Evolutionary conservation across 2,113 vertebrate genomes (phyloP).

Genomic region (Pontoporia blainvillei): DNA sequence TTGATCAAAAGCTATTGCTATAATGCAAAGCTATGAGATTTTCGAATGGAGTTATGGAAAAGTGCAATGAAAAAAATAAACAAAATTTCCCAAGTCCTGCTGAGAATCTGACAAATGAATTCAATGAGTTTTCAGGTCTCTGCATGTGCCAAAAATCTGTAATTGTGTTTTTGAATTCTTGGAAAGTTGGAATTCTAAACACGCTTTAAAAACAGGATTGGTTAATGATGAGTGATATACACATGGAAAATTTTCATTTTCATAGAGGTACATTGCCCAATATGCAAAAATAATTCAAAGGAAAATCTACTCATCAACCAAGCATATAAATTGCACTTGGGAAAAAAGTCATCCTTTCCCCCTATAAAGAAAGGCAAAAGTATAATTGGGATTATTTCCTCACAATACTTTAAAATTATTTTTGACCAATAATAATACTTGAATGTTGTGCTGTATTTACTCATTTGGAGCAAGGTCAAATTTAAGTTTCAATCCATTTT

Average conservation of each 20-base stretch:
- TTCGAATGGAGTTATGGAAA: not conserved
- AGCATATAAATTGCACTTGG: not conserved
- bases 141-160: not conserved
- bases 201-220: not conserved
- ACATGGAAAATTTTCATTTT: not conserved
- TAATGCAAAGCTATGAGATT: not conserved
- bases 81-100: not conserved
- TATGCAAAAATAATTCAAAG: not conserved
- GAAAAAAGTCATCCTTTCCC: not conserved
- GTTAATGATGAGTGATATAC: not conserved
- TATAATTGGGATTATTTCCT: not conserved
- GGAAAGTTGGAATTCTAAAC: not conserved
- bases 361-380: not conserved
- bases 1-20: not conserved
- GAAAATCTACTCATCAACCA: not conserved
- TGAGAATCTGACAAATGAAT: not conserved
- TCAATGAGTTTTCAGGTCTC: not conserved
- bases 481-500: not conserved
- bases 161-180: not conserved
- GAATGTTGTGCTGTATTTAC: not conserved
- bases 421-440: conserved; percentile 2
- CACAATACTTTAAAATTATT: not conserved
- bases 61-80: not conserved
- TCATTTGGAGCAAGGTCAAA: not conserved
- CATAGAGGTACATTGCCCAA: not conserved